These are phyloP conservation scores for Charina bottae DNA, from an alignment of 2,113 vertebrate genomes.

Conservation along the genomic window DNA sequence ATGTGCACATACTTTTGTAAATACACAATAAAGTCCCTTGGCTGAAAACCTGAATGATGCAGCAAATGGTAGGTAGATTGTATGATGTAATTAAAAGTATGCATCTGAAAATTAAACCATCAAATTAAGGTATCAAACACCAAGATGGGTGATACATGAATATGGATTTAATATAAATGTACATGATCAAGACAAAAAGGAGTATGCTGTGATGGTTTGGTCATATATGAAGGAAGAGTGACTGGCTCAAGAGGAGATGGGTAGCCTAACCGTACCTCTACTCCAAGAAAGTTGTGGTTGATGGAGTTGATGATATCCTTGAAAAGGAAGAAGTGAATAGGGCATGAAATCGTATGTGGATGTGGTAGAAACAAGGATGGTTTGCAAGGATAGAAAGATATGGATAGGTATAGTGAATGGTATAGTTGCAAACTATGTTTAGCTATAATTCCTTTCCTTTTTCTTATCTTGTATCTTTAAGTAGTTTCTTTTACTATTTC, in stretches of 20 bases:
- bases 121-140: neutral
- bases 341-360: neutral
- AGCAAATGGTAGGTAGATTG: neutral
- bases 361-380: neutral
- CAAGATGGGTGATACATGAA: neutral
- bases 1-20: neutral
- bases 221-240: neutral
- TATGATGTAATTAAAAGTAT: neutral
- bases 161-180: neutral
- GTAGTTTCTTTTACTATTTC: neutral
- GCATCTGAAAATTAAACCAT: neutral
- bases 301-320: neutral
- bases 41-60: neutral
- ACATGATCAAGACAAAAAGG: neutral
- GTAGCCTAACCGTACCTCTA: neutral
- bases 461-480: neutral
- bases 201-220: neutral
- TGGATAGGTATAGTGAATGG: neutral
- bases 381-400: neutral
- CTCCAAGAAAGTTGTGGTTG: neutral
- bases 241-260: neutral
- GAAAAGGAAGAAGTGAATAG: neutral
- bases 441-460: neutral
- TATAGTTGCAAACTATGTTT: neutral
- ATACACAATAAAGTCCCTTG: neutral